Conservation (phyloP, 2,797 vertebrate genomes). For the Arremon aurantiirostris region DNA sequence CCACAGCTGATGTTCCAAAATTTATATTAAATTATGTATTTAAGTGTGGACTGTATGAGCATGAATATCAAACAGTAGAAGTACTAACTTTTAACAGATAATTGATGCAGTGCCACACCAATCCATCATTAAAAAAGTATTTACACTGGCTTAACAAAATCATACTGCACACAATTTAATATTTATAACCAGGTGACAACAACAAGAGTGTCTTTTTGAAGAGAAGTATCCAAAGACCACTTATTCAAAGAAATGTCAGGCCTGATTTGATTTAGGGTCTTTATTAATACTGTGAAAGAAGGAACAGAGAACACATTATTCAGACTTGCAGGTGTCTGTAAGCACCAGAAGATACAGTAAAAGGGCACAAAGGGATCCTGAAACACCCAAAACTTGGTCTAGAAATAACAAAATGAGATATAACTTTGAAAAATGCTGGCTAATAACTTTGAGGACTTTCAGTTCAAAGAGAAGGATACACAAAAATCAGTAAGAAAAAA, state of each 20-base stretch:
- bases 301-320: neutral
- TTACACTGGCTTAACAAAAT: neutral
- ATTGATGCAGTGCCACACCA: neutral
- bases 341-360: neutral
- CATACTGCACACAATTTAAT: neutral
- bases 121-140: neutral
- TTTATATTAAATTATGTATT: neutral
- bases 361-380: neutral
- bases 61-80: neutral
- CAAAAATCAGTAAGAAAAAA: neutral
- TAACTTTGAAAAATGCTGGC: neutral
- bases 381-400: neutral
- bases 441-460: neutral
- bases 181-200: neutral
- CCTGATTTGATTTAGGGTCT: slow-evolving; percentile 10
- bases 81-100: neutral
- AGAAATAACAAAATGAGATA: neutral
- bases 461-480: neutral
- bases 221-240: neutral
- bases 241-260: neutral
- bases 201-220: neutral
- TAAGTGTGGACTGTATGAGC: neutral
- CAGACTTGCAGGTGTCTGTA: neutral
- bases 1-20: neutral
- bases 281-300: neutral